Base-by-base conservation (phyloP, 64 coral and sea anemone species). In the Orbicella faveolata region DNA sequence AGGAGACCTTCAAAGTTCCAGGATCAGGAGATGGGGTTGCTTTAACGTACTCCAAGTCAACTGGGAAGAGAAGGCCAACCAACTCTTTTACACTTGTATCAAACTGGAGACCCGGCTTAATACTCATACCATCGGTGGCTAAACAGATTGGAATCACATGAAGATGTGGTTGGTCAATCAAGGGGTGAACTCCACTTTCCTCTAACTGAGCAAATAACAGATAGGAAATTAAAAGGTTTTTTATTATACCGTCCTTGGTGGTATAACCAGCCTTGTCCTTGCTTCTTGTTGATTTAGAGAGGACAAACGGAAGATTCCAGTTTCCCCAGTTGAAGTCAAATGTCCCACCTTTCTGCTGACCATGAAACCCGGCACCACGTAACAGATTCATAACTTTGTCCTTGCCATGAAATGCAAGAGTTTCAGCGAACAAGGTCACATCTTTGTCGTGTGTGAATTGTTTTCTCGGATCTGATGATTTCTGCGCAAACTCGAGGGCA, bases 51-150 rank as follows among this genome's bases (percentile, higher is more conserved):
- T 53, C 76, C 51, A 78, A 26, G 39, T 78, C 23, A 25, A 78
- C 76, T 21, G 76, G 76, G 23, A 78, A 78, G 0, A 78, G 76
- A 78, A 53, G 51, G 14, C 64, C 73, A 34, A 15, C 39, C 5
- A 51, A 51, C 36, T 15, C 20, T 18, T 77, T 78, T 26, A 79
- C 25, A 25, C 74, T 54, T 66, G 55, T 65, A 76, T 89, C 87
- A 64, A 78, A 79, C 65, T 89, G 75, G 9, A 89, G 41, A n/a
- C 87, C 74, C 34, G 75, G 75, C 21, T 78, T 89, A 76, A 88
- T 62, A 37, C 73, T 88, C 86, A 88, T 88, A 30, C 51, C 86
- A 18, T 88, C 69, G 21, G 86, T 88, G 57, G 86, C 86, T 36
- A 88, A 61, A 62, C 70, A 26, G 20, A 75, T 73, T 62, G 86